Evolutionary conservation across 1,140 invertebrate genomes (phyloP), one percentile per base, ranked within the genome.

Genomic region (Laodelphax striatellus): DNA sequence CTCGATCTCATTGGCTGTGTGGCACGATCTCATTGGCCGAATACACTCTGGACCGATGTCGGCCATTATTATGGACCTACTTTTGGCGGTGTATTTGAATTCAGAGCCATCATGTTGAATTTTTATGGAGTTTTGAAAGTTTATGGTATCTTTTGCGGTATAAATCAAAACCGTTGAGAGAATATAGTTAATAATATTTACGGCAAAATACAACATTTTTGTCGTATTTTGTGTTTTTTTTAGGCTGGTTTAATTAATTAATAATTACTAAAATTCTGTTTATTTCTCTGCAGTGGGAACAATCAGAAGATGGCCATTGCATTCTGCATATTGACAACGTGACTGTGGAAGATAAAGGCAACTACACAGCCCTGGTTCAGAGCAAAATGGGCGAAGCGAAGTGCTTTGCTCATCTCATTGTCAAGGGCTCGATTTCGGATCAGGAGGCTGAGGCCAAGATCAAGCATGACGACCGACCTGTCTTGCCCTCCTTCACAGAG

Each of bases 301-400:
- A 76, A 17, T 74, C 79, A 16, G 71, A 74, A 3, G 71, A 77
- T 41, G 84, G 84, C 34, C 75, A 75, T 19, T 76, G 80, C 0
- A 78, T 73, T 55, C 68, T 89, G 1, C 77, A 75, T 41, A 82
- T 89, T 24, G 74, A 71, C 22, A 73, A 78, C 43, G 79, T 81
- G 0, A 70, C 64, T 9, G 75, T 78, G 1, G 77, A 82, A 53
- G 83, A 90, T 66, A 83, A 84, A 66, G 87, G 88, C 3, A 83
- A 88, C 56, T 91, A 90, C 67, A 85, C 84, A 0, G 83, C 84
- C 0, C 85, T 86, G 68, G 88, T 88, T 0, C 76, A 74, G 1
- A 91, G 90, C 71, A 67, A 72, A 17, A 74, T 77, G 19, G 88
- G 88, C n/a, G 86, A 90, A 65, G 86, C 85, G 0, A 88, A 89